Evolutionary conservation across 2,888 invertebrate genomes (phyloP).

Genomic region (Rhorus exstirpatorius): DNA sequence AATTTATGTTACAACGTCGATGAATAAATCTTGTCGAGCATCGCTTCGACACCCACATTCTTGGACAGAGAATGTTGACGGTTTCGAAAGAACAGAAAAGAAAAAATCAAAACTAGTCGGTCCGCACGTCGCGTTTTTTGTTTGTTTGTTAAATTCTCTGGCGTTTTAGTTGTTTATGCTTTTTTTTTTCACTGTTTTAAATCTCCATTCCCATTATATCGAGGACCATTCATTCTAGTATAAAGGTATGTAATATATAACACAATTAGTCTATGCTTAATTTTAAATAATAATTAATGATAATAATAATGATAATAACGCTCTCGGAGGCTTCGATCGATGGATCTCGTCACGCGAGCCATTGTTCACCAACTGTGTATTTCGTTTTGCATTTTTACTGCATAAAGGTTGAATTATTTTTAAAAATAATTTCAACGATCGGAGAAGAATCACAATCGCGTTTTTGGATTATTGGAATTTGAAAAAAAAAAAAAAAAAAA

Average conservation of each 20-base stretch:
- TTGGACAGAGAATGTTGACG: slow-evolving; percentile 83
- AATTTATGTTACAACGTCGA: neutral
- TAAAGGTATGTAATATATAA: slow-evolving; percentile 50
- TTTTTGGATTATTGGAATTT: no score
- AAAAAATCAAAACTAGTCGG: slow-evolving; percentile 4
- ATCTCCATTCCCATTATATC: slow-evolving; percentile 3
- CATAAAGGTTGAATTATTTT: slow-evolving; percentile 1
- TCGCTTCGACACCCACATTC: slow-evolving; percentile 79
- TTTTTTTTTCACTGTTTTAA: neutral
- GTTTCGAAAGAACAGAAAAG: slow-evolving; percentile 75
- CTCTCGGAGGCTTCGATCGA: slow-evolving; percentile 48
- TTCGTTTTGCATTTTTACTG: slow-evolving; percentile 5
- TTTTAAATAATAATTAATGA: slow-evolving; percentile 43
- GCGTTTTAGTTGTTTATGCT: slow-evolving; percentile 14
- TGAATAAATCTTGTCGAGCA: slow-evolving; percentile 64
- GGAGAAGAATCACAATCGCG: neutral
- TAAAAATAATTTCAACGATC: neutral
- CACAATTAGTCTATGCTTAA: slow-evolving; percentile 56
- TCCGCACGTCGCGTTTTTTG: slow-evolving; percentile 32
- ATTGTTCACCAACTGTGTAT: slow-evolving; percentile 17
- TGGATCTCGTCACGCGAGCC: slow-evolving; percentile 38
- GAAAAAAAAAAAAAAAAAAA: no score
- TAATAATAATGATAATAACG: slow-evolving; percentile 55
- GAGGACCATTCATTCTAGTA: slow-evolving; percentile 23
- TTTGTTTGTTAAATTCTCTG: slow-evolving; percentile 49